Percentiles rank a stretch among this genome's conserved stretches.
Conservation (phyloP, 2,113 vertebrate genomes). For the Rana temporaria region DNA sequence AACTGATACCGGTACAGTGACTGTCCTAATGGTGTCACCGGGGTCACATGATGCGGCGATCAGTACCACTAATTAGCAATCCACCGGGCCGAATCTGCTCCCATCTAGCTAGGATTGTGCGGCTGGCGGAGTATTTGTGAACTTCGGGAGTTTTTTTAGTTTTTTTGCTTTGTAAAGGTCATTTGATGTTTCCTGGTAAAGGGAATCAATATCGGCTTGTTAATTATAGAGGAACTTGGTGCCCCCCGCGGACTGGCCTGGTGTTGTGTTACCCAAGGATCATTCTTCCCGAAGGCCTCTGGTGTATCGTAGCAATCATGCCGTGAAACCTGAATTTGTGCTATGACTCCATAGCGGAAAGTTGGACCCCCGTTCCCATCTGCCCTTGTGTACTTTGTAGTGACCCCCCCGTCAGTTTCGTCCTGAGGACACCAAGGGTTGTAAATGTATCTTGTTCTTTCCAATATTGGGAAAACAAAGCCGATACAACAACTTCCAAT, state of each 20-base stretch:
- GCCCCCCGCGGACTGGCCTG: slow-evolving; percentile 31
- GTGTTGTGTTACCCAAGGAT: slow-evolving; percentile 44
- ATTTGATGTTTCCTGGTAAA: slow-evolving; percentile 55
- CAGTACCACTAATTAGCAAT: slow-evolving; percentile 28
- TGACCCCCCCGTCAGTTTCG: not conserved
- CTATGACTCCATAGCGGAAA: not conserved
- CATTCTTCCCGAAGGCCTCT: slow-evolving; percentile 13
- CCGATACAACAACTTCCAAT: not conserved
- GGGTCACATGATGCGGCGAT: slow-evolving; percentile 18
- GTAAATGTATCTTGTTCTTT: slow-evolving; percentile 25
- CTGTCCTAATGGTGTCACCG: slow-evolving; percentile 43
- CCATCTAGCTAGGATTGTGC: not conserved
- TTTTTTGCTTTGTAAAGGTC: slow-evolving; percentile 50
- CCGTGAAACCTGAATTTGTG: slow-evolving; percentile 3
- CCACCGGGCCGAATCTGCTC: slow-evolving; percentile 1
- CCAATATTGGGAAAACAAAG: not conserved
- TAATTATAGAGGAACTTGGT: slow-evolving; percentile 54
- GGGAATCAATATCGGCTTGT: slow-evolving; percentile 55
- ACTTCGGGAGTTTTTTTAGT: slow-evolving; percentile 29
- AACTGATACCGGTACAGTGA: slow-evolving; percentile 24
- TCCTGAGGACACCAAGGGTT: too few species aligned
- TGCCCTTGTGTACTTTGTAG: not conserved
- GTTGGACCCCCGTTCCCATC: not conserved
- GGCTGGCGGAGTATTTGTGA: slow-evolving; percentile 14
- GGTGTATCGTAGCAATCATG: slow-evolving; percentile 14